Conservation (phyloP, 1,140 invertebrate species). For the Drosophila subobscura region DNA sequence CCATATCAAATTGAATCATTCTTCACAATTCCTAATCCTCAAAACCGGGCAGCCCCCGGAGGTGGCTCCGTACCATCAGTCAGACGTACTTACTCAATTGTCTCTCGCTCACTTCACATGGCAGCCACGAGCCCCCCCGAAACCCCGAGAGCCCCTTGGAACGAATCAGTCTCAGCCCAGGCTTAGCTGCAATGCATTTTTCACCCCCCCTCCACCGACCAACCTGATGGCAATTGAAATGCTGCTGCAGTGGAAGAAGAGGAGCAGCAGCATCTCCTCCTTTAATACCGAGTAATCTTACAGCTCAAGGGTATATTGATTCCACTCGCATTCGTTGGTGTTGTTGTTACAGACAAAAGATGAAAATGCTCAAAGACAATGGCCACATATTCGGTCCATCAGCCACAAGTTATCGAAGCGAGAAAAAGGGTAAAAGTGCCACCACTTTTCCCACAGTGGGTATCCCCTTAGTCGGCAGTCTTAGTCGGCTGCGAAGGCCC, state of each 20-base stretch:
- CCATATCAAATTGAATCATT: constrained; percentile 6
- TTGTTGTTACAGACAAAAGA: too few species aligned
- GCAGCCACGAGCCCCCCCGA: neutral
- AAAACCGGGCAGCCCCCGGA: neutral
- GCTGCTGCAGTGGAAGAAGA: constrained; percentile 31
- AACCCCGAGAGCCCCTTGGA: constrained; percentile 1
- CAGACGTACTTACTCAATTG: constrained; percentile 54
- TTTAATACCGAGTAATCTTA: too few species aligned
- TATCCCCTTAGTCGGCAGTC: too few species aligned
- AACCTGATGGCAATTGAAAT: constrained; percentile 46
- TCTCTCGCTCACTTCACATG: constrained; percentile 47
- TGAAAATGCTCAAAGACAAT: too few species aligned
- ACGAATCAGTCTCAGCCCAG: constrained; percentile 9
- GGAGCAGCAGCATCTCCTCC: constrained; percentile 7
- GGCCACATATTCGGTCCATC: too few species aligned
- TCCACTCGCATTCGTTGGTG: too few species aligned
- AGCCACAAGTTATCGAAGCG: too few species aligned
- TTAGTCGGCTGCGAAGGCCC: neutral
- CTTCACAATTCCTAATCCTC: constrained; percentile 1
- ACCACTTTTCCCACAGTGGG: too few species aligned
- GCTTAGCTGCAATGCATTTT: constrained; percentile 69
- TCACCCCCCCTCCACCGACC: constrained; percentile 5
- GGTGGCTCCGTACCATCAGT: constrained; percentile 26
- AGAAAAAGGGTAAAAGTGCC: too few species aligned
- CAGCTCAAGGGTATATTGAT: too few species aligned